Evolutionary conservation across 2,113 vertebrate genomes (phyloP).

Genomic region (Paracanthobrama guichenoti): DNA sequence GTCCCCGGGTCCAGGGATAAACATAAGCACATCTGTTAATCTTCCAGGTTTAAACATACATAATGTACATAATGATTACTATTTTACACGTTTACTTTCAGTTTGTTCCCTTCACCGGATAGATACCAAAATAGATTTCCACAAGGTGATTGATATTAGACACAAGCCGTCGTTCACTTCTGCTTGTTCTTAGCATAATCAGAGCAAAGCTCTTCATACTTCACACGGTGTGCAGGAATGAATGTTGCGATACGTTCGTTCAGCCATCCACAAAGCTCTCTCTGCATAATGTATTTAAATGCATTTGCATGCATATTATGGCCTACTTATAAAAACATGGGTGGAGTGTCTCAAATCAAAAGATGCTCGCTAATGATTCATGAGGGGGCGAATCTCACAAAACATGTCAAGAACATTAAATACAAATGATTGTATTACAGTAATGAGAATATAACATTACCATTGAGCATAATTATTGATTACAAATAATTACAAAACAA

Average conservation of each 20-base stretch:
- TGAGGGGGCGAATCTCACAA: background rate
- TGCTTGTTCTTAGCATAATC: background rate
- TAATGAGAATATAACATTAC: background rate
- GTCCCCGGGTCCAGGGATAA: conserved; percentile 32
- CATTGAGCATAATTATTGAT: background rate
- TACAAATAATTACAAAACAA: background rate
- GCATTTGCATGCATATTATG: background rate
- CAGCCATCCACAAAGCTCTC: background rate
- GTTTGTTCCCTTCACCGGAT: background rate
- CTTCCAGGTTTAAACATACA: conserved; percentile 40
- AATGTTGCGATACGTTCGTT: background rate
- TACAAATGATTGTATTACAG: background rate
- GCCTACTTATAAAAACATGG: background rate
- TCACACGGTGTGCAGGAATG: background rate
- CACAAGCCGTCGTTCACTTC: background rate
- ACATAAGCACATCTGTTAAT: background rate
- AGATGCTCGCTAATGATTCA: background rate
- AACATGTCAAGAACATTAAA: background rate
- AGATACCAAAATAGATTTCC: background rate
- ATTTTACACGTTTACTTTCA: conserved; percentile 9
- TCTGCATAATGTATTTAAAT: background rate
- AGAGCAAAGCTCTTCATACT: conserved; percentile 25
- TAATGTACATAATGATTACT: conserved; percentile 29
- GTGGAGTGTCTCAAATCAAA: background rate
- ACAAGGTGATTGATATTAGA: background rate